Conservation (phyloP, 2,797 vertebrate species). For the Pogoniulus pusillus region DNA sequence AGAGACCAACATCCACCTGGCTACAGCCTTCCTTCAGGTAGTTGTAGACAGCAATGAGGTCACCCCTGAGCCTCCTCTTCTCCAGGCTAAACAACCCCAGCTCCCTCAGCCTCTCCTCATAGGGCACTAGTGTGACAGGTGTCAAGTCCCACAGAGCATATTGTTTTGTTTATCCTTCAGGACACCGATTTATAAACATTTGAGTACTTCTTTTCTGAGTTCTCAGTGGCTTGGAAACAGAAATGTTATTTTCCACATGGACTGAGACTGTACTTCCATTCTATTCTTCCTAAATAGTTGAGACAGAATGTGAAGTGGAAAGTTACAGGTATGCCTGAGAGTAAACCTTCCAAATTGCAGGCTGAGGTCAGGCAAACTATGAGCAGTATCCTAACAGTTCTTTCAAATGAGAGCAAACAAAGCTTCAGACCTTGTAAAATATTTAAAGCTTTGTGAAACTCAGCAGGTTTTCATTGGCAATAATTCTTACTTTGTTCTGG, state of each 20-base stretch:
- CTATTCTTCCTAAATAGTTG: background rate
- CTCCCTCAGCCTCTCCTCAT: too few species aligned
- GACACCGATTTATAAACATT: background rate
- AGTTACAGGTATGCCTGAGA: slow-evolving; percentile 77
- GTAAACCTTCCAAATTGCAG: slow-evolving; percentile 65
- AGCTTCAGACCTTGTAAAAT: slow-evolving; percentile 68
- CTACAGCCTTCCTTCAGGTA: too few species aligned
- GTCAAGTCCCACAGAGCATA: background rate
- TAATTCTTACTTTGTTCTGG: slow-evolving; percentile 15
- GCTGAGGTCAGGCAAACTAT: slow-evolving; percentile 68
- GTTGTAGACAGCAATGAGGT: too few species aligned
- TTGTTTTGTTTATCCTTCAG: background rate
- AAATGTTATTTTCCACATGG: background rate
- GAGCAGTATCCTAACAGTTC: slow-evolving; percentile 69
- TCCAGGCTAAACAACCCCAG: too few species aligned
- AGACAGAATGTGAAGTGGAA: slow-evolving; percentile 70
- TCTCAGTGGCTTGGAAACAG: background rate
- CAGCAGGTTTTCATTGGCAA: slow-evolving; percentile 55
- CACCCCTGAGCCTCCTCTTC: too few species aligned
- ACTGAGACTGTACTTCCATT: background rate
- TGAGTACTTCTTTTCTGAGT: background rate
- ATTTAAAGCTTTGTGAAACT: slow-evolving; percentile 62
- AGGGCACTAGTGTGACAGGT: background rate
- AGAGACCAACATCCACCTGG: too few species aligned
- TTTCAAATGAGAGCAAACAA: slow-evolving; percentile 70